Evolutionary conservation across 2,113 vertebrate species (phyloP).

Genomic region (Arenaria interpres): DNA sequence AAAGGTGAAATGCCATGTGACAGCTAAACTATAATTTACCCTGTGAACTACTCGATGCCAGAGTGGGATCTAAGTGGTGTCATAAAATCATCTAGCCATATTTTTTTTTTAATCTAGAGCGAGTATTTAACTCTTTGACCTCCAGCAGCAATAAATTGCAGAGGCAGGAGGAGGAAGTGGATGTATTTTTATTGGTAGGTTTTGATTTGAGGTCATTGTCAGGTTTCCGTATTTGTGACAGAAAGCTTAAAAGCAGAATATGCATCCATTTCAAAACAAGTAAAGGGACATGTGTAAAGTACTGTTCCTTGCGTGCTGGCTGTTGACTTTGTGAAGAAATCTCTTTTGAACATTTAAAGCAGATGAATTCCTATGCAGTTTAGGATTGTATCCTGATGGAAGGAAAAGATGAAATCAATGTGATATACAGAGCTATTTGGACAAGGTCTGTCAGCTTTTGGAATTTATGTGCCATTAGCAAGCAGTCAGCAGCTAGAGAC

Average conservation of each 20-base stretch:
- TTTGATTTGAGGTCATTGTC: slow-evolving; percentile 3
- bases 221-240: background rate
- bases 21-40: slow-evolving; percentile 19
- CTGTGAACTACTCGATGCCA: background rate
- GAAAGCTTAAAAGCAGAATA: background rate
- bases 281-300: background rate
- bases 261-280: background rate
- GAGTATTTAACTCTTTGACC: background rate
- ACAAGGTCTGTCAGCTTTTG: background rate
- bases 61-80: background rate
- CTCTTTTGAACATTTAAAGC: background rate
- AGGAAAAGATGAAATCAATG: background rate
- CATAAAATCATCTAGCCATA: background rate
- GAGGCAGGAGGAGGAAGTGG: background rate
- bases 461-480: background rate
- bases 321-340: background rate
- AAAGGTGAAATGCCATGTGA: background rate
- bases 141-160: background rate
- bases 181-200: background rate
- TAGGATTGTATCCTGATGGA: background rate
- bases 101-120: background rate
- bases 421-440: background rate
- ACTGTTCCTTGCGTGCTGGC: background rate
- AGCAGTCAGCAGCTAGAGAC: background rate
- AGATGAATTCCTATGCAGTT: background rate